Percentiles rank a stretch among this genome's conserved stretches.
These are phyloP conservation scores for Miichthys miiuy DNA, from an alignment of 2,797 vertebrate species.

Conservation along the genomic window DNA sequence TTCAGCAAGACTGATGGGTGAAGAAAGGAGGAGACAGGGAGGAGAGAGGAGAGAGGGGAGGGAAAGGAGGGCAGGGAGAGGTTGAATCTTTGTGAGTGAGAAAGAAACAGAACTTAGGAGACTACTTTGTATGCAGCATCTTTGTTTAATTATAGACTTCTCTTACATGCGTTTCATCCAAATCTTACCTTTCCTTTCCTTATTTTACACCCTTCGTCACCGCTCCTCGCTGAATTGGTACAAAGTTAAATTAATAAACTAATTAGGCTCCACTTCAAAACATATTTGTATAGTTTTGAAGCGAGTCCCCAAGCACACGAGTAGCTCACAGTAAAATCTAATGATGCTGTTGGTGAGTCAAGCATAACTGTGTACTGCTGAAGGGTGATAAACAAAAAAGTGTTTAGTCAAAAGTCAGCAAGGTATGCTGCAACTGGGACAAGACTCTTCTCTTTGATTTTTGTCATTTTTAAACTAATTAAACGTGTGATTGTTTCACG, in stretches of 20 bases:
- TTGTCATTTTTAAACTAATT: slow-evolving; percentile 19
- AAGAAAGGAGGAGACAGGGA: slow-evolving; percentile 51
- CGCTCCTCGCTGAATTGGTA: slow-evolving; percentile 48
- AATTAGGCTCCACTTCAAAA: slow-evolving; percentile 73
- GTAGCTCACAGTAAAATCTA: slow-evolving; percentile 55
- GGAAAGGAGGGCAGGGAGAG: not conserved
- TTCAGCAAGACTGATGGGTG: slow-evolving; percentile 48
- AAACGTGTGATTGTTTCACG: slow-evolving; percentile 7
- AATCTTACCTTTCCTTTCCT: slow-evolving; percentile 35
- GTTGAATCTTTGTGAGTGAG: not conserved
- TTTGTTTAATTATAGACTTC: slow-evolving; percentile 19
- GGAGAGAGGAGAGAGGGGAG: slow-evolving; percentile 5
- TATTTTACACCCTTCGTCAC: not conserved
- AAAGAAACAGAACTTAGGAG: slow-evolving; percentile 8
- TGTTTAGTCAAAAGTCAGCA: slow-evolving; percentile 26
- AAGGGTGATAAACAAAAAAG: slow-evolving; percentile 51
- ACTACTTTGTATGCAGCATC: slow-evolving; percentile 10
- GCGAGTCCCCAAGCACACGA: slow-evolving; percentile 50
- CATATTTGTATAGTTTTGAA: slow-evolving; percentile 66
- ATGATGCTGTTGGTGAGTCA: slow-evolving; percentile 50
- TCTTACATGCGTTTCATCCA: slow-evolving; percentile 35
- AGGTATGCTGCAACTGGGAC: slow-evolving; percentile 8
- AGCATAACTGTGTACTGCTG: slow-evolving; percentile 29
- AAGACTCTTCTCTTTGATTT: slow-evolving; percentile 10
- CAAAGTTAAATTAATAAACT: slow-evolving; percentile 68